Conservation (phyloP, 2,797 vertebrate genomes). For the Sebastes alutus region DNA sequence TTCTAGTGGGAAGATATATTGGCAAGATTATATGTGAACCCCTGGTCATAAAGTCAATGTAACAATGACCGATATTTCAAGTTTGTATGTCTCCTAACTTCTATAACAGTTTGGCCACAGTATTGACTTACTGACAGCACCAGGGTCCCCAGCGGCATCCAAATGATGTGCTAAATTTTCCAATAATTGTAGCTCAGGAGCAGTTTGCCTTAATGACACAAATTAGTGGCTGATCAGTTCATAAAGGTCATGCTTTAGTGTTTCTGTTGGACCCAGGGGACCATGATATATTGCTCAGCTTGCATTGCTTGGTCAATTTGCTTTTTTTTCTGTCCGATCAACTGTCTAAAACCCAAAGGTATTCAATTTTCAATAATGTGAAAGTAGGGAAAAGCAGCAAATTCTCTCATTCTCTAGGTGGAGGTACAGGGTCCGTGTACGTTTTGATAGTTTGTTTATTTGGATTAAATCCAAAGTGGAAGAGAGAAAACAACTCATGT, state of each 20-base stretch:
- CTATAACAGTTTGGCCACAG: conserved; percentile 1
- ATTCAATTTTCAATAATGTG: not conserved
- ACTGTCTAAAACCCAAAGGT: not conserved
- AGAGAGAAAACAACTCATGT: not conserved
- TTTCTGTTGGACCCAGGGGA: not conserved
- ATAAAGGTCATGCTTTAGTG: conserved; percentile 30
- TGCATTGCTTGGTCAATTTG: not conserved
- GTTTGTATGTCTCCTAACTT: conserved; percentile 29
- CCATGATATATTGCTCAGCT: not conserved
- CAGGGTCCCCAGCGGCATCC: not conserved
- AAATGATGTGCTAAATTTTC: conserved; percentile 1
- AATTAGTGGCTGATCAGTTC: conserved; percentile 1
- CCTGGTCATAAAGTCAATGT: conserved; percentile 52
- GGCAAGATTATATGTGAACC: conserved; percentile 32
- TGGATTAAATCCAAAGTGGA: not conserved
- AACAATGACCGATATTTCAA: conserved; percentile 42
- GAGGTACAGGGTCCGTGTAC: not conserved
- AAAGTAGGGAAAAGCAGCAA: not conserved
- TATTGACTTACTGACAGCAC: conserved; percentile 16
- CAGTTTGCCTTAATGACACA: conserved; percentile 8
- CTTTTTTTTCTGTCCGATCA: not conserved
- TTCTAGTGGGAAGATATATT: conserved; percentile 50
- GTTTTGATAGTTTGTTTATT: not conserved
- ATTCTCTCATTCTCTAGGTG: not conserved
- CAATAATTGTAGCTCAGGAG: not conserved